Conservation (phyloP, 1,140 invertebrate species). For the Calephelis nemesis region DNA sequence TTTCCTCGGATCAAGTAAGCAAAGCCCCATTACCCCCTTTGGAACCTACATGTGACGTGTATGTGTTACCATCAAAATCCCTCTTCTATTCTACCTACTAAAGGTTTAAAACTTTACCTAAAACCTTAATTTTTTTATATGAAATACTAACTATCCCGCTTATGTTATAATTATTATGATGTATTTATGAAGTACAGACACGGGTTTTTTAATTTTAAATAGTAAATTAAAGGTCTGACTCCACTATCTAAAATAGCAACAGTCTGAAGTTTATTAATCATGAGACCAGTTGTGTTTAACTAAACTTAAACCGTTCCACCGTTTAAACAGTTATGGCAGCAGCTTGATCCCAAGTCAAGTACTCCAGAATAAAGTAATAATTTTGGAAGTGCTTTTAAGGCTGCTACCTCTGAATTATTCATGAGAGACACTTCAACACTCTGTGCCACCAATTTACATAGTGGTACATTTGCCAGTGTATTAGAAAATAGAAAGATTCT, state of each 20-base stretch:
- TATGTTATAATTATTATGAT: too few relatives aligned
- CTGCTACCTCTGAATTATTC: constrained; percentile 30
- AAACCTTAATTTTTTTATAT: too few relatives aligned
- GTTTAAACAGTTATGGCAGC: constrained; percentile 24
- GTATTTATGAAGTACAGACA: too few relatives aligned
- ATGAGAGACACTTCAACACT: constrained; percentile 17
- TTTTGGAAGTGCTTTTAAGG: constrained; percentile 14
- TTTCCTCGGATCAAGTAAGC: too few relatives aligned
- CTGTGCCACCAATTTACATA: constrained; percentile 2
- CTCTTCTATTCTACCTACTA: too few relatives aligned
- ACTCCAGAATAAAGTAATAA: constrained; percentile 15
- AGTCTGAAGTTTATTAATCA: neutral
- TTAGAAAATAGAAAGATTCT: constrained; percentile 3
- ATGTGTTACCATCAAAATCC: too few relatives aligned
- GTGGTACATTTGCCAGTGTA: neutral
- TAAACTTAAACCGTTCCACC: constrained; percentile 3
- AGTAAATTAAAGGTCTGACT: too few relatives aligned
- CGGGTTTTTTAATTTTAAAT: too few relatives aligned
- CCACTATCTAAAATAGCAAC: neutral
- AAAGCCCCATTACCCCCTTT: too few relatives aligned
- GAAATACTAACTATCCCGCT: too few relatives aligned
- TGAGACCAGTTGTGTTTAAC: neutral
- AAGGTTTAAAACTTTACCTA: too few relatives aligned
- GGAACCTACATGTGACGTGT: too few relatives aligned
- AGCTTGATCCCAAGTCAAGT: constrained; percentile 32